Conservation (phyloP, 2,113 vertebrate species). For the Phycodurus eques region DNA sequence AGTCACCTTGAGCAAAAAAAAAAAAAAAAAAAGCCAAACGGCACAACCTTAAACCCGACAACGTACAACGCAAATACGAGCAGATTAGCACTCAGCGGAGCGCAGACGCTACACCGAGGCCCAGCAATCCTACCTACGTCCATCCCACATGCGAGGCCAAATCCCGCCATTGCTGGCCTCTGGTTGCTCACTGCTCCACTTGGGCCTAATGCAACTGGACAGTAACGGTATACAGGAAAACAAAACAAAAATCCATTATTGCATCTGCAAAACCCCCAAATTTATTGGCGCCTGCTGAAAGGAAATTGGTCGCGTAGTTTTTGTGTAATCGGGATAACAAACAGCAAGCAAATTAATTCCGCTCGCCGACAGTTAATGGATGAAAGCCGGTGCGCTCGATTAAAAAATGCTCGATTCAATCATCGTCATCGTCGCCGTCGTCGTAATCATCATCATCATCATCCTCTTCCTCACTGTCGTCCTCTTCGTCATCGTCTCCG, state of each 20-base stretch:
- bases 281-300: no score
- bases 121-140: not conserved
- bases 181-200: no score
- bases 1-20: not conserved
- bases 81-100: not conserved
- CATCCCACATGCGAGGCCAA: not conserved
- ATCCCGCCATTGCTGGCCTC: no score
- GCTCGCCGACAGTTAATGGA: no score
- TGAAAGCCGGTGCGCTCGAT: no score
- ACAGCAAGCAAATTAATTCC: not conserved
- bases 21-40: not conserved
- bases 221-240: no score
- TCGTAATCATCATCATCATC: conserved; percentile 15
- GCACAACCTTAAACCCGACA: not conserved
- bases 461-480: not conserved
- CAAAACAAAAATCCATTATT: no score
- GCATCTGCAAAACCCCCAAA: no score
- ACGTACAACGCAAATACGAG: not conserved
- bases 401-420: conserved; percentile 11
- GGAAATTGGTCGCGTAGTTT: no score
- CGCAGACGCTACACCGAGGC: not conserved
- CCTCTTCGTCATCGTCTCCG: conserved; percentile 35
- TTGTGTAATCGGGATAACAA: not conserved
- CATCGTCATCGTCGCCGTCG: not conserved
- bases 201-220: no score